phyloP scores from a whole-genome alignment of 1,140 invertebrate genomes.

The Drosophila nigromelanica region DNA sequence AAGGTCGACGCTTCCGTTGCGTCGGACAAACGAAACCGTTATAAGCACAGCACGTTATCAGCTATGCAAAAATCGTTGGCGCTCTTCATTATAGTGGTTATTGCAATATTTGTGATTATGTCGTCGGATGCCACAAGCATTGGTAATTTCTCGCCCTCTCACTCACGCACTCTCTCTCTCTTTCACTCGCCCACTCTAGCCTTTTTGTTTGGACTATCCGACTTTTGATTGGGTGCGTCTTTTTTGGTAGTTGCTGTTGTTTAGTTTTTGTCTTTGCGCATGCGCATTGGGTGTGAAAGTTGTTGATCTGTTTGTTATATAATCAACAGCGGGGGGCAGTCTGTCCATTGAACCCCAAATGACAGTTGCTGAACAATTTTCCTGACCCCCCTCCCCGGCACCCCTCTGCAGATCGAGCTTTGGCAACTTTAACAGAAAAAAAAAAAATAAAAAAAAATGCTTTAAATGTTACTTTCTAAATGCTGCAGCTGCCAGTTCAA shows the following conservation, averaged over 20 bases:
- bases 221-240: constrained; percentile 60
- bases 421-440: background rate
- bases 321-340: constrained; percentile 34
- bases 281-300: constrained; percentile 76
- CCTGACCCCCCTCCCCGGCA: constrained; percentile 44
- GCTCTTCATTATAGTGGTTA: constrained; percentile 18
- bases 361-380: constrained; percentile 75
- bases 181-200: background rate
- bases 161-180: constrained; percentile 40
- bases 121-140: constrained; percentile 65
- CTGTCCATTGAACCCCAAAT: constrained; percentile 73
- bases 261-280: constrained; percentile 41
- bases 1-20: constrained; percentile 70
- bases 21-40: constrained; percentile 23
- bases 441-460: constrained; percentile 1
- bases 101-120: constrained; percentile 57
- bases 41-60: constrained; percentile 36
- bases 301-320: constrained; percentile 76
- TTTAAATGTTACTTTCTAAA: constrained; percentile 72
- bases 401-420: background rate
- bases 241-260: constrained; percentile 23
- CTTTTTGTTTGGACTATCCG: constrained; percentile 58
- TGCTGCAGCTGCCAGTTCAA: constrained; percentile 43
- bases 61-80: constrained; percentile 44
- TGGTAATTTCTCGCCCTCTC: constrained; percentile 64